These are phyloP conservation scores for Apamea sordens DNA, from an alignment of 2,888 invertebrate species.

Conservation along the genomic window DNA sequence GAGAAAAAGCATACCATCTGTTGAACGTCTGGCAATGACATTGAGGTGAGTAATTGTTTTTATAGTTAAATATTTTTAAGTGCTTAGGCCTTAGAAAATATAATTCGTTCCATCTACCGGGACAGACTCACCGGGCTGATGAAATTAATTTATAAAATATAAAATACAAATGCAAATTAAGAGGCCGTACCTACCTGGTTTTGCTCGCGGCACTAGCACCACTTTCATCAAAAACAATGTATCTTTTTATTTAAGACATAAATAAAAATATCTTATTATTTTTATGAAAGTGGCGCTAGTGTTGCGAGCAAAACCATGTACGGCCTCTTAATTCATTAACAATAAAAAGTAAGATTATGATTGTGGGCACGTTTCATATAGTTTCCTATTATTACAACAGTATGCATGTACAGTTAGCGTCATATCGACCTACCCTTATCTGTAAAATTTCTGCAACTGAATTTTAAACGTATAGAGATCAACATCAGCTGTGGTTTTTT, in stretches of 20 bases:
- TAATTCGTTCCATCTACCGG: conserved; percentile 49
- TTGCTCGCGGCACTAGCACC: conserved; percentile 45
- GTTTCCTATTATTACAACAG: conserved; percentile 51
- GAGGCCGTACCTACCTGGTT: conserved; percentile 47
- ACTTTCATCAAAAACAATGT: conserved; percentile 39
- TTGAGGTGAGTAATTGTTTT: conserved; percentile 44
- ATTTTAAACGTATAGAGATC: conserved; percentile 1
- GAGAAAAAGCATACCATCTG: conserved; percentile 57
- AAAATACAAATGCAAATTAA: conserved; percentile 40
- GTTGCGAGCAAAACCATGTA: conserved; percentile 35
- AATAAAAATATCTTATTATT: conserved; percentile 36
- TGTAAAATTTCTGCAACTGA: background rate
- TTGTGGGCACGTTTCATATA: conserved; percentile 35
- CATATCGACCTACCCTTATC: conserved; percentile 34
- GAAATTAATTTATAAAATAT: conserved; percentile 47
- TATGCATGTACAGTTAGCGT: conserved; percentile 14
- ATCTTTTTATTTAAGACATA: conserved; percentile 5
- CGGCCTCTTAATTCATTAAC: conserved; percentile 33
- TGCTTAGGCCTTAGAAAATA: conserved; percentile 43
- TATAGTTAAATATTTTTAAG: conserved; percentile 43
- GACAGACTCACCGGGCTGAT: conserved; percentile 49
- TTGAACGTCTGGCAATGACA: conserved; percentile 54
- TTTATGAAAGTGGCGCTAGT: conserved; percentile 26
- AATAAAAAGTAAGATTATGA: conserved; percentile 43
- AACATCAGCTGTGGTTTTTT: conserved; percentile 8